Evolutionary conservation across 2,113 vertebrate genomes (phyloP).

Genomic region (Oreochromis tanganicae): DNA sequence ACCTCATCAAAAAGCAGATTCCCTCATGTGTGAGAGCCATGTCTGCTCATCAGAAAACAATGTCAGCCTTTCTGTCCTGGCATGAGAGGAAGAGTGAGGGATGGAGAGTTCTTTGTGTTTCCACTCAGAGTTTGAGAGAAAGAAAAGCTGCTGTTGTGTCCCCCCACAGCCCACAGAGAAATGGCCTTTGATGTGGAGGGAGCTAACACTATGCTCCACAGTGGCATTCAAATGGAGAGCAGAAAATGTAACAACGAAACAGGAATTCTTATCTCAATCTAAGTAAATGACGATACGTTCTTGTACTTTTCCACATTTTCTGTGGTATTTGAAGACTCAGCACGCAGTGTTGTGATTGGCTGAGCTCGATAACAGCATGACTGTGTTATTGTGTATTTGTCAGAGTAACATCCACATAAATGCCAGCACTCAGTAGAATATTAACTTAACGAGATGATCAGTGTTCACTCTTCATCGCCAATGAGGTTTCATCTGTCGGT

Average conservation of each 20-base stretch:
- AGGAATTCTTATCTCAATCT: not conserved
- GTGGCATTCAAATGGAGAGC: not conserved
- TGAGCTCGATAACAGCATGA: not conserved
- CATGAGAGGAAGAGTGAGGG: not conserved
- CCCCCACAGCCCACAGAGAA: not conserved
- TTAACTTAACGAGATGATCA: not conserved
- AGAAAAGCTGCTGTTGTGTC: not conserved
- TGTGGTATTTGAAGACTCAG: not conserved
- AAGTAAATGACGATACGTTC: not conserved
- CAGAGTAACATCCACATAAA: not conserved
- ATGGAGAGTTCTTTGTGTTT: slow-evolving; percentile 28
- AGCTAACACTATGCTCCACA: not conserved
- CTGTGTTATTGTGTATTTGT: not conserved
- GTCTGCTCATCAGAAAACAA: slow-evolving; percentile 34
- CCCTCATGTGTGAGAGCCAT: slow-evolving; percentile 43
- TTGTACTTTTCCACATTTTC: not conserved
- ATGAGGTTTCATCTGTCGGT: not conserved
- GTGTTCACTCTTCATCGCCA: not conserved
- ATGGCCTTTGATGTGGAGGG: slow-evolving; percentile 10
- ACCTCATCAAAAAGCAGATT: not conserved
- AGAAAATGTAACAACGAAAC: not conserved
- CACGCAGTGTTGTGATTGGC: not conserved
- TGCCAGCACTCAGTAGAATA: not conserved
- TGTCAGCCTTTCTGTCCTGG: slow-evolving; percentile 42
- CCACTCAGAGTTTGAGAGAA: not conserved